phyloP scores from a whole-genome alignment of 2,797 vertebrate species.

The Galagoides demidoff region DNA sequence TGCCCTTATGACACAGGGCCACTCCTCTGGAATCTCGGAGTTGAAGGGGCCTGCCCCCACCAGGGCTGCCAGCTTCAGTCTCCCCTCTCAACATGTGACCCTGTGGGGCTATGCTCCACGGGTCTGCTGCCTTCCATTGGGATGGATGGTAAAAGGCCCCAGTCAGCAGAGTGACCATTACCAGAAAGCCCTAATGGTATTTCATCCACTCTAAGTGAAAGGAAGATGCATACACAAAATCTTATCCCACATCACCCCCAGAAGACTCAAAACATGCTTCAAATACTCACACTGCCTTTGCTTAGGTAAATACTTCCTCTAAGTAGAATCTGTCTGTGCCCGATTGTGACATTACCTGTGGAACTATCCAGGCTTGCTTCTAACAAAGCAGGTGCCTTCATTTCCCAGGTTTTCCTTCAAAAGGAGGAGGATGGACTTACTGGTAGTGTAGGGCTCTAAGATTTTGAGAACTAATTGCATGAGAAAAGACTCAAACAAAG shows the following conservation, averaged over 20 bases:
- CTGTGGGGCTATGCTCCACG: not conserved
- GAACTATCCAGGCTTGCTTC: not conserved
- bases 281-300: not conserved
- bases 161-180: not conserved
- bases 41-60: not conserved
- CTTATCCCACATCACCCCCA: not conserved
- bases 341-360: rapidly evolving
- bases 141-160: not conserved
- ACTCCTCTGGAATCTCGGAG: not conserved
- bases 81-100: not conserved
- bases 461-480: not conserved
- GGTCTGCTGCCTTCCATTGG: not conserved
- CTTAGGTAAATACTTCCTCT: not conserved
- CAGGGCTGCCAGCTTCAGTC: not conserved
- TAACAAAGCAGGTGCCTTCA: not conserved
- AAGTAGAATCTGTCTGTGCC: too few species aligned
- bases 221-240: not conserved
- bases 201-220: not conserved
- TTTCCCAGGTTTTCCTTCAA: not conserved
- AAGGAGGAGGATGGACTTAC: not conserved
- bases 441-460: not conserved
- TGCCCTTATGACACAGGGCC: not conserved
- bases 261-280: not conserved
- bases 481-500: constrained; percentile 17
- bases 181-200: not conserved